These are phyloP conservation scores for Cherax destructor DNA, from an alignment of 1,140 invertebrate species.

Conservation along the genomic window DNA sequence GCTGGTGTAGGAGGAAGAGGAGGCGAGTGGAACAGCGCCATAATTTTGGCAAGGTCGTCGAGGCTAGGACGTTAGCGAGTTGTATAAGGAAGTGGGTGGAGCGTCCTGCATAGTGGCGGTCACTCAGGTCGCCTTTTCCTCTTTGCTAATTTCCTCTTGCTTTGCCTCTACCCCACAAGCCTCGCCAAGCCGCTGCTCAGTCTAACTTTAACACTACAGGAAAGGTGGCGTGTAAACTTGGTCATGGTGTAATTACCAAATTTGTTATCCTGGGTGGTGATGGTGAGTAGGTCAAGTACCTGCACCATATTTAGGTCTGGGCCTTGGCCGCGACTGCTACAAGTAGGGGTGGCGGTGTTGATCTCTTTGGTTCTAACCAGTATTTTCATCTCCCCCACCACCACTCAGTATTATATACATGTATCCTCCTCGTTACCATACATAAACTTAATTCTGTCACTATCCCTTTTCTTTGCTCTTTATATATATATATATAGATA, in stretches of 20 bases:
- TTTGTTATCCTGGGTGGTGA: background rate
- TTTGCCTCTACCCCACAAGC: background rate
- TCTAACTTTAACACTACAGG: background rate
- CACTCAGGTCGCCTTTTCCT: conserved; percentile 14
- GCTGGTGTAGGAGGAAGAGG: conserved; percentile 16
- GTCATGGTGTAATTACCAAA: background rate
- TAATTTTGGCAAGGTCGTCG: conserved; percentile 67
- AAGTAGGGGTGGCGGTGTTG: background rate
- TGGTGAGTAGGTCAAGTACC: conserved; percentile 38
- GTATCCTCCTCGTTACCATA: too few species aligned
- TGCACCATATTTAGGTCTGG: conserved; percentile 29
- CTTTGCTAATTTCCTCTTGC: background rate
- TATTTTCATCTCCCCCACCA: background rate
- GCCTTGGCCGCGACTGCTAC: background rate
- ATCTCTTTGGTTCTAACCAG: background rate
- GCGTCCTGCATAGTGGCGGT: conserved; percentile 43
- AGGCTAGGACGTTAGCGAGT: conserved; percentile 60
- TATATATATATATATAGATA: too few species aligned
- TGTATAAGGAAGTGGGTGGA: conserved; percentile 66
- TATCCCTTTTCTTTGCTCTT: too few species aligned
- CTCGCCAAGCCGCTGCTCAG: background rate
- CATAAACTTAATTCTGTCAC: too few species aligned
- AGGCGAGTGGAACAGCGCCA: conserved; percentile 52
- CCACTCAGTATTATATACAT: too few species aligned
- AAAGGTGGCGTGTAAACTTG: background rate